These are phyloP conservation scores for Ips typographus DNA, from an alignment of 1,140 invertebrate species.

Conservation along the genomic window DNA sequence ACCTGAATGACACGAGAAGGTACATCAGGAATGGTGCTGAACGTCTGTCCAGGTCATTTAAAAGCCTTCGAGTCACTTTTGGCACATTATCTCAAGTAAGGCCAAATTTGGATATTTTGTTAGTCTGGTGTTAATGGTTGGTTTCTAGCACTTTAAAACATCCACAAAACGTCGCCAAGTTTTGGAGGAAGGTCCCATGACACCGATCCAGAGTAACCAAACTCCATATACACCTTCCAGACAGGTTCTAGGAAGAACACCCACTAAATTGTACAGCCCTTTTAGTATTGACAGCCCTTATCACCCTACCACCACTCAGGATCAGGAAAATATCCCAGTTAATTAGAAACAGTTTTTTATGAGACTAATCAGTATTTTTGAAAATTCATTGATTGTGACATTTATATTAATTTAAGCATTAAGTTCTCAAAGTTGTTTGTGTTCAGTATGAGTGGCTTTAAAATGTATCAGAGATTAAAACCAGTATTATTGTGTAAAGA, in stretches of 20 bases:
- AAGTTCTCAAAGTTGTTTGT: no score
- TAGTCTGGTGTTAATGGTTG: constrained; percentile 30
- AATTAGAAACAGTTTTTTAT: not conserved
- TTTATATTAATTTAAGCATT: no score
- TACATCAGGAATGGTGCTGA: constrained; percentile 57
- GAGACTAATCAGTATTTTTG: not conserved
- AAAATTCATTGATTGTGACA: no score
- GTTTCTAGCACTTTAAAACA: constrained; percentile 53
- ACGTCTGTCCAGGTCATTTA: constrained; percentile 61
- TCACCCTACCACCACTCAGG: constrained; percentile 34
- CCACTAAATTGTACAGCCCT: constrained; percentile 65
- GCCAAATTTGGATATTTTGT: constrained; percentile 19
- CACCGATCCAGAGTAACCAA: constrained; percentile 52
- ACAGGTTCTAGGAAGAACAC: constrained; percentile 60
- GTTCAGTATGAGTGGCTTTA: no score
- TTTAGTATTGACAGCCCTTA: constrained; percentile 63
- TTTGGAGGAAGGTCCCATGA: constrained; percentile 59
- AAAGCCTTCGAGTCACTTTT: constrained; percentile 58
- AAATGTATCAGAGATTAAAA: no score
- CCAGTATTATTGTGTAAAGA: no score
- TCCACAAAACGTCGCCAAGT: constrained; percentile 61
- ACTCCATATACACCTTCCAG: constrained; percentile 58
- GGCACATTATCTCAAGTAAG: constrained; percentile 62
- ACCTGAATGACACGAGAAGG: constrained; percentile 52
- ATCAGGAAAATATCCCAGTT: constrained; percentile 44